Conservation (phyloP, 2,888 invertebrate species). For the Argyra leucocephala region DNA sequence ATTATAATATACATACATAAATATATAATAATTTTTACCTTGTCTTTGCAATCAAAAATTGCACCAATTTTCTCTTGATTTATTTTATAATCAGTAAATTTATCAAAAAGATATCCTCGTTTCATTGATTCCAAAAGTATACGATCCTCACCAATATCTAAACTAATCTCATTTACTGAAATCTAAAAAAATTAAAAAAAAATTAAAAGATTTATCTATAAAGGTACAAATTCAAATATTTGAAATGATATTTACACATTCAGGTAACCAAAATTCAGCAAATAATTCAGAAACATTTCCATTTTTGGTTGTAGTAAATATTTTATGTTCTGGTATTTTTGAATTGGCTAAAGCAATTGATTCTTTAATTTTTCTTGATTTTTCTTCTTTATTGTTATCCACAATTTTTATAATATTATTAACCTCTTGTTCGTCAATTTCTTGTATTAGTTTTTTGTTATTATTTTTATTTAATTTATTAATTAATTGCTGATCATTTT, state of each 20-base stretch:
- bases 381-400: constrained; percentile 19
- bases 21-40: constrained; percentile 34
- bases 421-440: constrained; percentile 41
- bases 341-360: constrained; percentile 30
- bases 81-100: constrained; percentile 58
- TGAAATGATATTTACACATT: constrained; percentile 36
- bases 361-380: constrained; percentile 25
- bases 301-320: constrained; percentile 49
- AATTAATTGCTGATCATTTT: constrained; percentile 26
- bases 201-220: too few species aligned
- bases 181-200: constrained; percentile 40
- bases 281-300: constrained; percentile 35
- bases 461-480: constrained; percentile 21
- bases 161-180: constrained; percentile 51
- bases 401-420: constrained; percentile 28
- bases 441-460: constrained; percentile 49
- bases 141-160: constrained; percentile 68
- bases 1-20: neutral
- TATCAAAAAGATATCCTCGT: constrained; percentile 54
- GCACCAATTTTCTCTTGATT: constrained; percentile 49
- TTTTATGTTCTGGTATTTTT: constrained; percentile 49
- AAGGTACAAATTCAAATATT: too few species aligned
- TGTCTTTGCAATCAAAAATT: constrained; percentile 47
- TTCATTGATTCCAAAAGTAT: constrained; percentile 57
- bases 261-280: constrained; percentile 41